A percentile compares a stretch with the other conserved stretches of the same genome.
phyloP scores from a whole-genome alignment of 2,113 vertebrate species.

The Oceanodroma tethys region DNA sequence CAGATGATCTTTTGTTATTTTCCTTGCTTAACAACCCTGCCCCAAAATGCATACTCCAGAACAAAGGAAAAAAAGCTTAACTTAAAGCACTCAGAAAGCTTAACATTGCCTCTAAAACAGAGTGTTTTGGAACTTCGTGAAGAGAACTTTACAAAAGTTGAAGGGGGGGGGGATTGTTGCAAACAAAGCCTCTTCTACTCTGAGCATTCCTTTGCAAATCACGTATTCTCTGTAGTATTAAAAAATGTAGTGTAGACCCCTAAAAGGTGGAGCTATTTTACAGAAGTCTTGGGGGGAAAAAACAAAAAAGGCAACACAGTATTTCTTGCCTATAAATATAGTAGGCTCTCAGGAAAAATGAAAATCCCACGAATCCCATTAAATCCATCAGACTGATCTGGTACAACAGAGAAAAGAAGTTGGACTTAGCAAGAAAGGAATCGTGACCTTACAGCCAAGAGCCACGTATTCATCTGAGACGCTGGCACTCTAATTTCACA shows the following conservation, averaged over 20 bases:
- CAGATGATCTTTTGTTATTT: neutral
- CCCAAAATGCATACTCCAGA: neutral
- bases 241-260: neutral
- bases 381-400: neutral
- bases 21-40: neutral
- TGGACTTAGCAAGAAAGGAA: neutral
- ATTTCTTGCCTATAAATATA: constrained; percentile 6
- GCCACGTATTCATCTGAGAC: neutral
- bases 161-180: neutral
- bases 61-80: neutral
- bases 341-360: neutral
- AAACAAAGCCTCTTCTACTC: neutral
- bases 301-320: neutral
- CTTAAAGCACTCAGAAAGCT: too few relatives aligned
- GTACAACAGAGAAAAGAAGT: neutral
- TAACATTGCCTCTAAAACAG: neutral
- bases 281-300: neutral
- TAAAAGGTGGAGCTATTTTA: neutral
- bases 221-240: neutral
- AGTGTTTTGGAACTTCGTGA: neutral
- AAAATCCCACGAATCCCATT: neutral
- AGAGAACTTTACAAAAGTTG: neutral
- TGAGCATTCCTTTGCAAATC: neutral
- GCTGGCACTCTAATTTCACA: neutral
- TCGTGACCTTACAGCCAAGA: neutral